Conservation (phyloP, 2,888 invertebrate species). For the Pelosia muscerda region DNA sequence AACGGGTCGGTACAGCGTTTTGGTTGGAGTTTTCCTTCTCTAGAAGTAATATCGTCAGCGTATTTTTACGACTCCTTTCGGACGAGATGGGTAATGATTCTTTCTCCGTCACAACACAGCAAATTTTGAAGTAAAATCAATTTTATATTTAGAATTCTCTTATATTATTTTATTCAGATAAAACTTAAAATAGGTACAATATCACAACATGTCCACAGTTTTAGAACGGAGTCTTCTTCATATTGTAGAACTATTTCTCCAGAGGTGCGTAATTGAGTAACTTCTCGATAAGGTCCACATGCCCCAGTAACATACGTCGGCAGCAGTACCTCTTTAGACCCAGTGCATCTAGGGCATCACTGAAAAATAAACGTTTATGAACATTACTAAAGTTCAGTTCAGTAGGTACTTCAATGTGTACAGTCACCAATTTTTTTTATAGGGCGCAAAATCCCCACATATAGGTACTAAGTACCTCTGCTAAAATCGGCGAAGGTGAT, state of each 20-base stretch:
- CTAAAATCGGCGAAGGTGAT: too few species aligned
- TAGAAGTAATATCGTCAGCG: too few species aligned
- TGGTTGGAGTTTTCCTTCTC: too few species aligned
- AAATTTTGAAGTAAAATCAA: neutral
- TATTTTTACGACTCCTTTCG: too few species aligned
- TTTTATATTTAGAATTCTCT: neutral
- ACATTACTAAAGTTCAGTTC: neutral
- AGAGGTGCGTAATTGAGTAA: slow-evolving; percentile 99
- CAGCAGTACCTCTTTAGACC: slow-evolving; percentile 99
- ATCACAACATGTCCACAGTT: slow-evolving; percentile 38
- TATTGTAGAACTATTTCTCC: slow-evolving; percentile 91
- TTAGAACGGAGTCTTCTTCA: slow-evolving; percentile 22
- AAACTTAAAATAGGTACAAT: slow-evolving; percentile 31
- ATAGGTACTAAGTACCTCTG: too few species aligned
- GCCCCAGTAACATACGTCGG: slow-evolving; percentile 98
- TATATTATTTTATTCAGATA: slow-evolving; percentile 22
- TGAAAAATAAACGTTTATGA: slow-evolving; percentile 71
- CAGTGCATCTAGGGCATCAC: slow-evolving; percentile 98
- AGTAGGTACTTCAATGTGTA: too few species aligned
- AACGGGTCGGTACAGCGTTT: too few species aligned
- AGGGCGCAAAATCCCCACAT: too few species aligned
- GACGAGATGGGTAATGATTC: too few species aligned
- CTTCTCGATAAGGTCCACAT: slow-evolving; percentile 99
- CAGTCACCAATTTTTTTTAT: too few species aligned
- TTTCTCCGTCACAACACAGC: too few species aligned